Conservation (phyloP, 2,797 vertebrate genomes). For the Acrossocheilus wenchowensis region DNA sequence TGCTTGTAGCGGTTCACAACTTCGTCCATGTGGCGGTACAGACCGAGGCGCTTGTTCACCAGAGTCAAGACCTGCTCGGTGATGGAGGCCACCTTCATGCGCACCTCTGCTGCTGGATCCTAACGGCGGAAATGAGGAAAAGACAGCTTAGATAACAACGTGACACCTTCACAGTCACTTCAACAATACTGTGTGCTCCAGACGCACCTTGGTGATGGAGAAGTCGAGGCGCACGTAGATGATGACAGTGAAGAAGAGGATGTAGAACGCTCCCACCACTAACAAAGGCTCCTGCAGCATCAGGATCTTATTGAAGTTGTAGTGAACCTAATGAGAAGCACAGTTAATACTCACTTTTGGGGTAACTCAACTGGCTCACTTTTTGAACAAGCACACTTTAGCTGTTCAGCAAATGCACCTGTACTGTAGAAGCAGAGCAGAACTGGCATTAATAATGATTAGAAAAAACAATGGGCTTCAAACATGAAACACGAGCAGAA, state of each 20-base stretch:
- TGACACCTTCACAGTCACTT: not conserved
- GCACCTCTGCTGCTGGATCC: constrained; percentile 97
- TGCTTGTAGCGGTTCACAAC: constrained; percentile 97
- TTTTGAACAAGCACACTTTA: too few species aligned
- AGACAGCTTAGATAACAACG: not conserved
- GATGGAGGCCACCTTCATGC: constrained; percentile 99
- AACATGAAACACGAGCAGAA: too few species aligned
- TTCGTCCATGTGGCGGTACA: constrained; percentile 96
- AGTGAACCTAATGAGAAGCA: constrained; percentile 83
- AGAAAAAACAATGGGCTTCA: too few species aligned
- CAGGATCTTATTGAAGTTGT: constrained; percentile 96
- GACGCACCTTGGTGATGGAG: constrained; percentile 94
- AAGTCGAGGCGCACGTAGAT: constrained; percentile 96
- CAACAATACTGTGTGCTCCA: not conserved
- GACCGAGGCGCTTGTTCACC: constrained; percentile 94
- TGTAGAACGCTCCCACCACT: constrained; percentile 96
- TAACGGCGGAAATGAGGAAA: constrained; percentile 58
- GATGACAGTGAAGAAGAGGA: constrained; percentile 98
- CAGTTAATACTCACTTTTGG: not conserved
- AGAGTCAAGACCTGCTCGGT: constrained; percentile 96
- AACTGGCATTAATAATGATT: too few species aligned
- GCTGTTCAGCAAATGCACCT: too few species aligned
- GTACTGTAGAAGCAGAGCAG: too few species aligned
- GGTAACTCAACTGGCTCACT: not conserved
- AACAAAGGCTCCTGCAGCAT: constrained; percentile 98